These are phyloP conservation scores for Poecilia gillii DNA, from an alignment of 2,797 vertebrate species.

Conservation along the genomic window DNA sequence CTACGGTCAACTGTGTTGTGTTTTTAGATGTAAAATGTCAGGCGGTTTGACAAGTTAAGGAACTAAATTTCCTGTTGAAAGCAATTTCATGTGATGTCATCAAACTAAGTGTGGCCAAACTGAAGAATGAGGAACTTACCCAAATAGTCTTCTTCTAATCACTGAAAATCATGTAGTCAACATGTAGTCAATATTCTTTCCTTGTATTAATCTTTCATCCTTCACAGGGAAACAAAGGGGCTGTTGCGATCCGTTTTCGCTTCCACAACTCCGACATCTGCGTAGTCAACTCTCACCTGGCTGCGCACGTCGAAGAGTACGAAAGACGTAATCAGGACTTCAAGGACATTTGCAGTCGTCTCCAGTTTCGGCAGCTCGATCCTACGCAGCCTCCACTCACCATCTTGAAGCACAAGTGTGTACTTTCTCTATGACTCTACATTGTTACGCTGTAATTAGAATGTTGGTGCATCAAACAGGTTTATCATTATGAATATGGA, in stretches of 20 bases:
- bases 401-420: conserved; percentile 93
- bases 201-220: neutral
- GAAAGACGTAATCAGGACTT: conserved; percentile 97
- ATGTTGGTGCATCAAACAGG: neutral
- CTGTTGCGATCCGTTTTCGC: conserved; percentile 91
- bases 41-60: neutral
- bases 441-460: neutral
- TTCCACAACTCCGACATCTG: conserved; percentile 95
- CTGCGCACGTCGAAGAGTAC: conserved; percentile 91
- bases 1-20: neutral
- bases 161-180: neutral
- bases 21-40: neutral
- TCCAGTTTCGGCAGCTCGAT: conserved; percentile 87
- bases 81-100: neutral
- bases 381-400: conserved; percentile 82
- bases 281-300: conserved; percentile 94
- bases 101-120: neutral
- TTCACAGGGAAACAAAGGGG: conserved; percentile 95
- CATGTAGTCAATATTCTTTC: conserved; percentile 7
- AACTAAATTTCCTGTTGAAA: neutral
- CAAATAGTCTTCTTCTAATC: neutral
- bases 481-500: neutral
- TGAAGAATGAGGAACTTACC: neutral
- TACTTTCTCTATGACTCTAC: neutral
- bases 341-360: conserved; percentile 92